These are phyloP conservation scores for Otolemur crassicaudatus DNA, from an alignment of 2,797 vertebrate species.

Conservation along the genomic window DNA sequence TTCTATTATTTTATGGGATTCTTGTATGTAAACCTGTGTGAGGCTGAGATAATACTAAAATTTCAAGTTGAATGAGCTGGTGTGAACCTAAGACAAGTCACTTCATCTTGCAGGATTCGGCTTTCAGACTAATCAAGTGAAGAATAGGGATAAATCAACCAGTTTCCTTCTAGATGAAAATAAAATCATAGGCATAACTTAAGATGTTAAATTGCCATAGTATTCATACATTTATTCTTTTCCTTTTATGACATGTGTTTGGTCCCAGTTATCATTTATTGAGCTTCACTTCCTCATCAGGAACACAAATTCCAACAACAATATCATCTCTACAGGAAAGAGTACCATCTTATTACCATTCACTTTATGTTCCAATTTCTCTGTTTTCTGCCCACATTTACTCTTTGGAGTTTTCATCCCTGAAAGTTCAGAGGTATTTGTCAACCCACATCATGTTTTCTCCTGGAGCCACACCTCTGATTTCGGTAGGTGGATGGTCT, in stretches of 20 bases:
- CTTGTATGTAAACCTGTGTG: slow-evolving; percentile 47
- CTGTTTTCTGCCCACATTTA: background rate
- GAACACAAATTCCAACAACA: slow-evolving; percentile 8
- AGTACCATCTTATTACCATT: slow-evolving; percentile 10
- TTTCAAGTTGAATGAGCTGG: slow-evolving; percentile 65
- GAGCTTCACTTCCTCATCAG: background rate
- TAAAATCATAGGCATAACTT: background rate
- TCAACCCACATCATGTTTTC: background rate
- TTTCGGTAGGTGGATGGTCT: background rate
- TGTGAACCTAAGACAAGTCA: slow-evolving; percentile 29
- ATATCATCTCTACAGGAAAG: background rate
- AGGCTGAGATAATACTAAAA: slow-evolving; percentile 22
- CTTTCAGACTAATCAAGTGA: slow-evolving; percentile 48
- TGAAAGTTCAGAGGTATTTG: slow-evolving; percentile 24
- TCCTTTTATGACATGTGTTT: slow-evolving; percentile 21
- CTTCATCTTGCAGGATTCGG: slow-evolving; percentile 55
- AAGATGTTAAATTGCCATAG: slow-evolving; percentile 57
- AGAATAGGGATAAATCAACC: slow-evolving; percentile 21
- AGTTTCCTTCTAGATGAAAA: slow-evolving; percentile 45
- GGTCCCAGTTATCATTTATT: background rate
- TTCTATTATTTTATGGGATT: slow-evolving; percentile 70
- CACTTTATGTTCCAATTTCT: background rate
- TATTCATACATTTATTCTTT: slow-evolving; percentile 28
- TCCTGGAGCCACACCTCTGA: background rate
- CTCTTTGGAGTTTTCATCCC: background rate